These are phyloP conservation scores for Theocolax elegans DNA, from an alignment of 1,140 invertebrate species.

Conservation along the genomic window DNA sequence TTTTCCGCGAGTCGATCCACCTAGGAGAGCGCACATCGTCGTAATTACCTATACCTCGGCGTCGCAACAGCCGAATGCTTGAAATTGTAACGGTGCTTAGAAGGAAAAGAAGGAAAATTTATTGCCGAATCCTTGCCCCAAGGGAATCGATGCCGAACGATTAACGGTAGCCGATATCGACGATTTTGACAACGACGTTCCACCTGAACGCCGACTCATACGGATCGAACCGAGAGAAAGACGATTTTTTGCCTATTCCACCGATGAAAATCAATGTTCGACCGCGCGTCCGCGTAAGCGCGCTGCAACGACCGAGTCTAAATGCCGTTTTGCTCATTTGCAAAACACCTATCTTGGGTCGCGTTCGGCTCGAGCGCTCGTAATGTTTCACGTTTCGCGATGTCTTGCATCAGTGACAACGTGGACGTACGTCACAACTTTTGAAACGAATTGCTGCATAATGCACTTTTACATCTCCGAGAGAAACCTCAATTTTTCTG, in stretches of 20 bases:
- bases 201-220: no score
- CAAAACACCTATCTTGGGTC: not conserved
- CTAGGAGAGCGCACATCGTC: not conserved
- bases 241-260: not conserved
- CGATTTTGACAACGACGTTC: no score
- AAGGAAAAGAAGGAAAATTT: not conserved
- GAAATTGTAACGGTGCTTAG: not conserved
- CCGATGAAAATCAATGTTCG: not conserved
- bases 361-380: not conserved
- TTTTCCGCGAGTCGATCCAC: slow-evolving; percentile 22
- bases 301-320: not conserved
- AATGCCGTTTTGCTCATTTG: slow-evolving; percentile 6
- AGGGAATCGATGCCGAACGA: no score
- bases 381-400: not conserved
- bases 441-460: not conserved
- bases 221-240: no score
- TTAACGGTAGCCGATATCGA: no score
- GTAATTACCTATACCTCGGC: slow-evolving; percentile 16
- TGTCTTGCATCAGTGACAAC: slow-evolving; percentile 38
- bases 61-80: not conserved
- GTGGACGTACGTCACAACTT: no score
- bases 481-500: no score
- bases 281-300: no score
- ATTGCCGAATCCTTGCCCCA: not conserved
- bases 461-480: not conserved